These are phyloP conservation scores for Dascyllus trimaculatus DNA, from an alignment of 2,113 vertebrate genomes.

Conservation along the genomic window DNA sequence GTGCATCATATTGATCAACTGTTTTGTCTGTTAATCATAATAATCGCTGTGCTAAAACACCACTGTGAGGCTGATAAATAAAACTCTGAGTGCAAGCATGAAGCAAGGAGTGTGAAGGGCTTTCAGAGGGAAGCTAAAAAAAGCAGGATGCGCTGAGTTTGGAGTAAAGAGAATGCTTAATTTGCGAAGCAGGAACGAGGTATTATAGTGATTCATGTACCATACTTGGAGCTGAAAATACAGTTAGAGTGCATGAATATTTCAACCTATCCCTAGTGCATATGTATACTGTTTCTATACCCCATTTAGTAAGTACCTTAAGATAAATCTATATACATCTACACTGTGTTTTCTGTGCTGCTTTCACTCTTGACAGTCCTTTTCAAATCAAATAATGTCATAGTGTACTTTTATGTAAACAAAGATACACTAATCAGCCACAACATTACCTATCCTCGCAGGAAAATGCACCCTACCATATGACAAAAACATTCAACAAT, in stretches of 20 bases:
- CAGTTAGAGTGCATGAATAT: not conserved
- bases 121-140: not conserved
- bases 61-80: not conserved
- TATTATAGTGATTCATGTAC: not conserved
- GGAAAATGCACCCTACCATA: too few species aligned
- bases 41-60: not conserved
- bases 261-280: not conserved
- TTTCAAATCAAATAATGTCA: too few species aligned
- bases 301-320: not conserved
- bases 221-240: not conserved
- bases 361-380: too few species aligned
- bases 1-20: not conserved
- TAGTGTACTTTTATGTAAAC: too few species aligned
- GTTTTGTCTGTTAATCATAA: not conserved
- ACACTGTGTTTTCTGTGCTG: too few species aligned
- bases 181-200: not conserved
- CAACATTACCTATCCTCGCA: too few species aligned
- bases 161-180: conserved; percentile 2
- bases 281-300: not conserved
- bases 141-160: not conserved
- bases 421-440: too few species aligned
- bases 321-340: too few species aligned
- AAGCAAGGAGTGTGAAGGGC: not conserved
- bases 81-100: not conserved
- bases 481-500: too few species aligned